Percentiles rank a stretch among this genome's conserved stretches.
phyloP scores from a whole-genome alignment of 2,113 vertebrate genomes.

The Noturus placidus region DNA sequence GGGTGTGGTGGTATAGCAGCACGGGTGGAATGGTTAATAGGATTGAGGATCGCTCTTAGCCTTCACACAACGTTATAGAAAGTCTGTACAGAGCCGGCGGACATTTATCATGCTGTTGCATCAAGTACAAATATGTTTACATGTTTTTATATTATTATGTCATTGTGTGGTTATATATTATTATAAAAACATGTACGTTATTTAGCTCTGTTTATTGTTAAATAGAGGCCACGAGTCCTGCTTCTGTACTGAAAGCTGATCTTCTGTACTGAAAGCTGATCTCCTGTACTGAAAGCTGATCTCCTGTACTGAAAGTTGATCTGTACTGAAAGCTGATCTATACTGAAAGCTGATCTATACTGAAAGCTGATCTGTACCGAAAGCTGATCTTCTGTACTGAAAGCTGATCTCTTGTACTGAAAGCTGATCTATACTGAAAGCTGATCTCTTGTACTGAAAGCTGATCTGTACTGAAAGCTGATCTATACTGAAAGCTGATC shows the following conservation, averaged over 20 bases:
- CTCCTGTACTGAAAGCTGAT: no score
- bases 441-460: no score
- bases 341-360: no score
- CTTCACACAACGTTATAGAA: not conserved
- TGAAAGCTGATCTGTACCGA: no score
- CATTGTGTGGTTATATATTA: not conserved
- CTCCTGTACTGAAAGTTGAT: no score
- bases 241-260: not conserved
- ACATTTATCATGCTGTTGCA: not conserved
- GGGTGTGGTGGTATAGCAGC: constrained; percentile 8
- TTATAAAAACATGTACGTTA: not conserved
- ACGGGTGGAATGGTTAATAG: not conserved
- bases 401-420: no score
- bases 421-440: no score
- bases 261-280: no score
- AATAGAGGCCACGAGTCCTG: not conserved
- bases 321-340: no score
- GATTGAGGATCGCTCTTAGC: not conserved
- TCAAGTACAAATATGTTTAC: not conserved
- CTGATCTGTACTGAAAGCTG: no score
- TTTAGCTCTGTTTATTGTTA: not conserved
- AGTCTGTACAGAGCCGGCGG: not conserved
- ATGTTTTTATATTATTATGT: not conserved
- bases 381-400: not conserved
- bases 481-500: no score